phyloP scores from a whole-genome alignment of 1,140 invertebrate species.

The Acromyrmex heyeri region DNA sequence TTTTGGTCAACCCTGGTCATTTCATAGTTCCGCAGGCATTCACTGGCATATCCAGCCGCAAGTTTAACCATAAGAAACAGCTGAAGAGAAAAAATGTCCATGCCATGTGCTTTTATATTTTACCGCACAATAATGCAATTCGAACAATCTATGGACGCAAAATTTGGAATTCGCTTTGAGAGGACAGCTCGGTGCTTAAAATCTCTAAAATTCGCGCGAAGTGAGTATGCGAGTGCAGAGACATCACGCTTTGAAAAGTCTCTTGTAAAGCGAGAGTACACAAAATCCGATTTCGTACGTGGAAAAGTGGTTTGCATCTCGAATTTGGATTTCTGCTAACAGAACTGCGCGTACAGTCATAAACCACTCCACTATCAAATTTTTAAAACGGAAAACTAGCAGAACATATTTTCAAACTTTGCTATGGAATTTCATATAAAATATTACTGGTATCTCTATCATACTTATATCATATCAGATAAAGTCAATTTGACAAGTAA shows the following conservation, averaged over 20 bases:
- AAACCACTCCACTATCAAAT: not conserved
- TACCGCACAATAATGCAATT: slow-evolving; percentile 40
- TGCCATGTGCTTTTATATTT: slow-evolving; percentile 1
- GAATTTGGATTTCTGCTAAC: slow-evolving; percentile 31
- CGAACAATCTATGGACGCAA: not conserved
- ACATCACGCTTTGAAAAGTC: slow-evolving; percentile 41
- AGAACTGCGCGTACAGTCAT: not conserved
- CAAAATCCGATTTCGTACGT: slow-evolving; percentile 25
- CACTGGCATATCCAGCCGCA: not conserved
- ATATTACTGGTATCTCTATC: not conserved
- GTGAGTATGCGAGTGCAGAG: slow-evolving; percentile 14
- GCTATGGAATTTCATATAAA: not conserved
- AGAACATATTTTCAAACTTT: slow-evolving; percentile 24
- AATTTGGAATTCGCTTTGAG: slow-evolving; percentile 37
- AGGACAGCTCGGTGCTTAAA: slow-evolving; percentile 20
- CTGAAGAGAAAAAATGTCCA: not conserved
- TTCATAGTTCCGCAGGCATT: slow-evolving; percentile 6
- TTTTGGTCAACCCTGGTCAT: no score
- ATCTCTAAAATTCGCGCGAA: slow-evolving; percentile 22
- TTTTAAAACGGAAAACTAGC: slow-evolving; percentile 37
- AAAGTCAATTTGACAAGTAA: slow-evolving; percentile 4
- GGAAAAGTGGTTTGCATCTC: slow-evolving; percentile 34
- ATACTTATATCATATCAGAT: not conserved
- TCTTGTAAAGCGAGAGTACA: slow-evolving; percentile 33
- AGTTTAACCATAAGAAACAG: slow-evolving; percentile 23